Base-by-base conservation (phyloP, 92 coral and sea anemone genomes). In the Epizoanthus stellaris region DNA sequence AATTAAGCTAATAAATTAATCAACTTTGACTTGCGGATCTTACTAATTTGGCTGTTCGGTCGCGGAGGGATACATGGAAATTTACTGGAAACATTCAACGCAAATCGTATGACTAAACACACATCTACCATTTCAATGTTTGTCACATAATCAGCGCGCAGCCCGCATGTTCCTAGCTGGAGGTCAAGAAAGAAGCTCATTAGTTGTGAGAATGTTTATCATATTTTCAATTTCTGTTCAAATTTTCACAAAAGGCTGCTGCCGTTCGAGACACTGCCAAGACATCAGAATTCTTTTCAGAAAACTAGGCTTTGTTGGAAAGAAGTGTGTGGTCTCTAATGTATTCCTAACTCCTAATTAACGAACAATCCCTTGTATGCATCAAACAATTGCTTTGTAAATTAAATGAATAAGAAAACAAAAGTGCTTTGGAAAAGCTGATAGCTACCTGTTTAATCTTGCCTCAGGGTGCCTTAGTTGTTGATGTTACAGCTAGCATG, bases 271-370 rank as follows among this genome's bases (percentile, higher is more conserved):
- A 42, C 91, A 79, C 82, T 65, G 85, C 56, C 81, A 54, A 73
- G 73, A 38, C 83, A 40, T 79, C 88, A 73, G 91, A 80, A 70
- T 58, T 9, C 65, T 56, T 40, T 34, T 47, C 15, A 20, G 54
- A 65, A 49, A 67, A 25, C 57, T 88, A 82, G 43, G 75, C 30
- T 61, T 75, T 82, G 91, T 92, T 88, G 79, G 40, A 54, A 38
- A 77, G 89, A 85, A 86, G 92, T 85, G 89, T 91, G 87, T 75
- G 81, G 77, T 67, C 85, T 57, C 83, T 92, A 89, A 92, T 94
- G 89, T 84, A 92, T 92, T 90, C 98, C 71, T 90, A 88, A 84
- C 89, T 77, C 84, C 95, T 93, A 94, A 94, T 94, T 94, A 94
- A 86, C 64, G 92, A 93, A 94, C 98, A 94, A 94, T 94, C 95